phyloP scores from a whole-genome alignment of 1,140 invertebrate genomes.

The Acromyrmex charruanus region DNA sequence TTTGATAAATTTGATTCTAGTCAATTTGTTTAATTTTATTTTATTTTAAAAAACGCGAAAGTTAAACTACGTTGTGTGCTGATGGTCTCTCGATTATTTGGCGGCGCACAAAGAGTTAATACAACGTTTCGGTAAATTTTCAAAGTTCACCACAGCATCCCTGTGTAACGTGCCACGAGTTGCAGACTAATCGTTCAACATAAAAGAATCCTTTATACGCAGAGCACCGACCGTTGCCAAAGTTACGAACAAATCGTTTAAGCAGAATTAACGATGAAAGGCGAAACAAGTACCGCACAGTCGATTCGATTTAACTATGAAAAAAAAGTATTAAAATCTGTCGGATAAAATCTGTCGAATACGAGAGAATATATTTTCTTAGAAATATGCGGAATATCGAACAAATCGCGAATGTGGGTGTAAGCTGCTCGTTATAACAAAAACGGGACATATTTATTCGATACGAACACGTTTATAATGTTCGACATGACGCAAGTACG shows the following conservation, averaged over 20 bases:
- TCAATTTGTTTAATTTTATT: not conserved
- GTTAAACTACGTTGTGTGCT: not conserved
- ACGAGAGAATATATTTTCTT: slow-evolving; percentile 42
- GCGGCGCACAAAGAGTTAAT: not conserved
- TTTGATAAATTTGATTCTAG: not conserved
- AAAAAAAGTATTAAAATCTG: slow-evolving; percentile 10
- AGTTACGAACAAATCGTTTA: slow-evolving; percentile 37
- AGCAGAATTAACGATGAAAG: slow-evolving; percentile 13
- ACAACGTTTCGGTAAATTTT: slow-evolving; percentile 23
- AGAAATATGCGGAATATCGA: slow-evolving; percentile 24
- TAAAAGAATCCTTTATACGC: slow-evolving; percentile 24
- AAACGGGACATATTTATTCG: not conserved
- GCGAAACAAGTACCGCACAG: not conserved
- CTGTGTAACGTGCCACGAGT: slow-evolving; percentile 2
- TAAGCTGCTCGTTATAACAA: slow-evolving; percentile 41
- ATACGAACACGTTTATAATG: not conserved
- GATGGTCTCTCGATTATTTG: not conserved
- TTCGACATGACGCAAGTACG: not conserved
- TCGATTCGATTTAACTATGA: not conserved
- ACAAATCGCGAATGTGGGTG: not conserved
- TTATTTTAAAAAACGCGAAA: not conserved
- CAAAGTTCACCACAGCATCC: slow-evolving; percentile 28
- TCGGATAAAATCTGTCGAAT: slow-evolving; percentile 33
- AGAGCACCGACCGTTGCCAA: not conserved
- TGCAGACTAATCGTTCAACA: slow-evolving; percentile 9